Evolutionary conservation across 1,140 invertebrate genomes (phyloP).

Genomic region (Hermatobates lingyangjiaoensis): DNA sequence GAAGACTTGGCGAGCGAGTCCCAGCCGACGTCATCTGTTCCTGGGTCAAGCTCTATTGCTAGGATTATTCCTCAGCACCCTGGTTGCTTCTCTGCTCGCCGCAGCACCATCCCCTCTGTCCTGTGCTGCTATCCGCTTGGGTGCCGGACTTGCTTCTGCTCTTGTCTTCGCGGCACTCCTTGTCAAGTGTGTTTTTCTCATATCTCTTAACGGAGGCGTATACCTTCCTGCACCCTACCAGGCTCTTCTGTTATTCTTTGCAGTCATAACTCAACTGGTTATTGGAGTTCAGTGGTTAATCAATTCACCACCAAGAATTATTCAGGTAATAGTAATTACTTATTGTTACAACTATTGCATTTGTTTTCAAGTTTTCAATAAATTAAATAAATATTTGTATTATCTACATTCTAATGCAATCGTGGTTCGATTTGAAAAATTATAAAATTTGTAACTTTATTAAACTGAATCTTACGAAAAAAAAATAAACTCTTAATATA

Average conservation of each 20-base stretch:
- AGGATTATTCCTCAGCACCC: slow-evolving; percentile 65
- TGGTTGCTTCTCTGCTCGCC: slow-evolving; percentile 57
- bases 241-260: slow-evolving; percentile 72
- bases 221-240: slow-evolving; percentile 82
- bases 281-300: slow-evolving; percentile 73
- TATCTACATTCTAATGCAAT: too few species aligned
- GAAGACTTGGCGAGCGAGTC: slow-evolving; percentile 49
- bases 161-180: slow-evolving; percentile 80
- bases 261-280: slow-evolving; percentile 70
- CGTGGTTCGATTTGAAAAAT: too few species aligned
- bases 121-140: slow-evolving; percentile 66
- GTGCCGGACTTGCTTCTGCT: slow-evolving; percentile 67
- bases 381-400: too few species aligned
- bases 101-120: slow-evolving; percentile 58
- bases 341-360: neutral
- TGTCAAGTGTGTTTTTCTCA: slow-evolving; percentile 83
- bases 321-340: slow-evolving; percentile 24
- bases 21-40: slow-evolving; percentile 68
- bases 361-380: too few species aligned
- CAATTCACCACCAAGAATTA: slow-evolving; percentile 41
- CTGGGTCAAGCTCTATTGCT: slow-evolving; percentile 77
- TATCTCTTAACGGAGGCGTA: slow-evolving; percentile 76
- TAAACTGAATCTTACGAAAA: too few species aligned
- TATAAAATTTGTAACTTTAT: too few species aligned
- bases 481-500: too few species aligned